Evolutionary conservation across 92 coral and sea anemone species (phyloP).

Genomic region (Meandrina meandrites): DNA sequence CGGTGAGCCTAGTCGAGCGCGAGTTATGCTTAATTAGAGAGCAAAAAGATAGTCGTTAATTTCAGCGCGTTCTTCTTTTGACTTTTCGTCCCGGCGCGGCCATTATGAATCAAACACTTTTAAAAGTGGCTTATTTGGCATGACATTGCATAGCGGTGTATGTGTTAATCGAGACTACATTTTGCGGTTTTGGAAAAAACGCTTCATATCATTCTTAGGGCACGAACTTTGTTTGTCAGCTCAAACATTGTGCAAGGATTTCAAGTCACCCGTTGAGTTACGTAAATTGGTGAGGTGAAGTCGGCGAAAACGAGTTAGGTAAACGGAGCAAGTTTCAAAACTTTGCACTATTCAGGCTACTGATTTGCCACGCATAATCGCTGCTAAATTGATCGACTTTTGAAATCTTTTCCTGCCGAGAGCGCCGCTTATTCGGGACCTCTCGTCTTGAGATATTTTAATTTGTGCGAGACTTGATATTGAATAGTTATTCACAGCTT

Average conservation of each 20-base stretch:
- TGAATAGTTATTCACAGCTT: slow-evolving; percentile 21
- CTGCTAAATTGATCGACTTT: neutral
- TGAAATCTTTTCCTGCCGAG: neutral
- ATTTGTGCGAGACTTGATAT: slow-evolving; percentile 2
- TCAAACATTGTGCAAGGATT: neutral
- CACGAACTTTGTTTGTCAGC: neutral
- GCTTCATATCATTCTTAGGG: neutral
- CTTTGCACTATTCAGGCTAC: neutral
- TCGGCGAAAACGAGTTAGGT: neutral
- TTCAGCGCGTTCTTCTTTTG: slow-evolving; percentile 14
- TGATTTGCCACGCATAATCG: neutral
- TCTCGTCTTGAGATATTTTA: slow-evolving; percentile 10
- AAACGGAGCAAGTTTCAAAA: slow-evolving; percentile 2
- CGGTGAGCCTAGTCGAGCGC: neutral
- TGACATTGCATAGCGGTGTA: neutral
- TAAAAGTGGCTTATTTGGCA: neutral
- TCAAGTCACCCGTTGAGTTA: slow-evolving; percentile 29
- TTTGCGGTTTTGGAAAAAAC: neutral
- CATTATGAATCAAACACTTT: neutral
- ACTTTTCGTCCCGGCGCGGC: slow-evolving; percentile 24
- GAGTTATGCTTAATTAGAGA: neutral
- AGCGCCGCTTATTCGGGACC: neutral
- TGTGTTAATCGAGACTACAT: neutral
- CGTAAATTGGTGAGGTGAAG: slow-evolving; percentile 8
- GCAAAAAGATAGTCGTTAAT: neutral